Base-by-base conservation (phyloP, 2,888 invertebrate species). In the Phengaris alcon region DNA sequence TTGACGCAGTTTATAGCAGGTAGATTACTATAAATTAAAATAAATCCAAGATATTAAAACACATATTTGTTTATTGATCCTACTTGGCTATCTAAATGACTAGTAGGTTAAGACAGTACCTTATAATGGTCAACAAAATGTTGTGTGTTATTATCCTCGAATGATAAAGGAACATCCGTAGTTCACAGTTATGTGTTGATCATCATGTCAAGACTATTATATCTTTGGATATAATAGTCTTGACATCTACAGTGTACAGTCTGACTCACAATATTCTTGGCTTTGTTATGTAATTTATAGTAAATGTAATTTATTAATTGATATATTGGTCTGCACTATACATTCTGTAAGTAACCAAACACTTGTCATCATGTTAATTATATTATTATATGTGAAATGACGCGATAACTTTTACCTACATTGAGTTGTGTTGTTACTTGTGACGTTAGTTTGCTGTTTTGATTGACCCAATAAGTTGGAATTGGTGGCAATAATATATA, bases 361-460 rank as follows among this genome's bases (percentile, higher is more conserved):
- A 64, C 12, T 64, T 64, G 35, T 13, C 35, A 64, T 44, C 6
- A 44, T 35, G 4, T 64, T 22, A 22, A 35, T 44, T 64, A 22
- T 22, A 64, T 13, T 64, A 35, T 64, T 64, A 35, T 64, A 64
- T 64, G 35, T 64, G 64, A 9, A 44, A 64, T 64, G 64, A 64
- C 64, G 64, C 64, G 35, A 64, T 10, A 35, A 35, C 35, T 44
- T 22, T 6, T 64, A 22, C 22, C 22, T 15, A 15, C 22, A 22
- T 59, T 59, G 8, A 4, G 4, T 35, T 35, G 1, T 35, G 35
- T 2, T 1, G 1, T 3, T 2, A 3, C 8, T 64, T 22, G 64
- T 64, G 64, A 64, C 35, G 64, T 64, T 64, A 35, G 35, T 35
- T 35, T 64, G 64, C 44, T 35, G 64, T 64, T 64, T 64, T 64